A percentile compares a stretch with the other conserved stretches of the same genome.
Evolutionary conservation across 2,113 vertebrate genomes (phyloP).

Genomic region (Channa maculata): DNA sequence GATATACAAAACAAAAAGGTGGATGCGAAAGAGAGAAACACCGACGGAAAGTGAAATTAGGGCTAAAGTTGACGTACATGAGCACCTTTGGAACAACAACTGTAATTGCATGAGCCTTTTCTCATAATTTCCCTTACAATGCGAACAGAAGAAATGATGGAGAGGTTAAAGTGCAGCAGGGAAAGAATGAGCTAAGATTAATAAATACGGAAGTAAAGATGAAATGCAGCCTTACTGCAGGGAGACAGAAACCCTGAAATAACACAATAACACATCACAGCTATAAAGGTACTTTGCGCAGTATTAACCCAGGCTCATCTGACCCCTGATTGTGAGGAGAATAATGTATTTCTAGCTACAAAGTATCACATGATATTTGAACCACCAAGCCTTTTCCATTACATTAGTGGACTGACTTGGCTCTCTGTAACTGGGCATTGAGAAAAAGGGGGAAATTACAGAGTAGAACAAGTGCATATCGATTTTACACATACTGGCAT

Average conservation of each 20-base stretch:
- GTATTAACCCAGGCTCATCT: slow-evolving; percentile 31
- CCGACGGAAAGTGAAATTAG: background rate
- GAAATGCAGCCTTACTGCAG: slow-evolving; percentile 1
- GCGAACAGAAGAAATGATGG: background rate
- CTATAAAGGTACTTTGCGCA: slow-evolving; percentile 15
- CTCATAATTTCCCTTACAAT: background rate
- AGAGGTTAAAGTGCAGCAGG: background rate
- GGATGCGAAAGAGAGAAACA: background rate
- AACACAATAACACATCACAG: slow-evolving; percentile 12
- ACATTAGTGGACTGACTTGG: slow-evolving; percentile 29
- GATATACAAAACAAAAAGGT: slow-evolving; percentile 17
- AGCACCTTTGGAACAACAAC: background rate
- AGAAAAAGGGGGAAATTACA: slow-evolving; percentile 37
- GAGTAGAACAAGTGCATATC: slow-evolving; percentile 55
- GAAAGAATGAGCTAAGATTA: slow-evolving; percentile 11
- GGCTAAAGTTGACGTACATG: background rate
- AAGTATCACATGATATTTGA: slow-evolving; percentile 53
- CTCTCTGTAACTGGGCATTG: slow-evolving; percentile 10
- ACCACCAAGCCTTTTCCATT: slow-evolving; percentile 49
- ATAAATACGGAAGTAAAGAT: slow-evolving; percentile 34
- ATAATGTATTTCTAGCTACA: slow-evolving; percentile 27
- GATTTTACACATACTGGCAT: slow-evolving; percentile 71
- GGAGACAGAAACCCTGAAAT: slow-evolving; percentile 11
- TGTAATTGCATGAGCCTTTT: background rate
- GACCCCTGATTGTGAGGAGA: slow-evolving; percentile 31